phyloP scores from a whole-genome alignment of 2,113 vertebrate genomes.

The Stomatorhinus ivindoensis region DNA sequence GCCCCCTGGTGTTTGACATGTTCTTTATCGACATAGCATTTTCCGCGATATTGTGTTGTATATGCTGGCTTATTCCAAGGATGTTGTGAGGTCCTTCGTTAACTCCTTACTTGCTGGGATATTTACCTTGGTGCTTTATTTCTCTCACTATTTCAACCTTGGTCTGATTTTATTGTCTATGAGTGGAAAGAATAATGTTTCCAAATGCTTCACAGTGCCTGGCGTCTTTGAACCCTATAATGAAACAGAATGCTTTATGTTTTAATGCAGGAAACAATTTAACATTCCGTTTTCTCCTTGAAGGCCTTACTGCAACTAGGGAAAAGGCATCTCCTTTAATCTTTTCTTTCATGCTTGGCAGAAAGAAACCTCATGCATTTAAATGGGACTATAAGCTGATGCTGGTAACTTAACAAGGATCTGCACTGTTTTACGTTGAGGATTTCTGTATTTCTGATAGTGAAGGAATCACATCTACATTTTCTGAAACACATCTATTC shows the following conservation, averaged over 20 bases:
- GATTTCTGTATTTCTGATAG: constrained; percentile 44
- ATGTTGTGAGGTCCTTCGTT: not conserved
- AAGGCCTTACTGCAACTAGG: constrained; percentile 32
- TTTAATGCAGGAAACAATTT: constrained; percentile 66
- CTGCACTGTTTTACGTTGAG: constrained; percentile 38
- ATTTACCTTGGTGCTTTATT: not conserved
- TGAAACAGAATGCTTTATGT: constrained; percentile 59
- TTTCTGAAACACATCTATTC: constrained; percentile 27
- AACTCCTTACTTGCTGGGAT: not conserved
- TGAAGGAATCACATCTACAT: constrained; percentile 38
- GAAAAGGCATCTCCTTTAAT: constrained; percentile 51
- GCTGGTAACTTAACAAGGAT: constrained; percentile 34
- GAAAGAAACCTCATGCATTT: constrained; percentile 59
- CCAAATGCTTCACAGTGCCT: constrained; percentile 28
- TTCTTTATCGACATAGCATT: constrained; percentile 18
- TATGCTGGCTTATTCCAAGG: not conserved
- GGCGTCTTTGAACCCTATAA: constrained; percentile 58
- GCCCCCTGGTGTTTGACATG: constrained; percentile 20
- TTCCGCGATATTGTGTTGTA: constrained; percentile 25
- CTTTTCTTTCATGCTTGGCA: constrained; percentile 48
- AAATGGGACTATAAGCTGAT: constrained; percentile 51
- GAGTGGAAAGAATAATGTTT: not conserved
- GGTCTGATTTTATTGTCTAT: constrained; percentile 10
- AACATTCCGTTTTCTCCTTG: constrained; percentile 50
- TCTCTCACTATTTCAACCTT: constrained; percentile 14